Base-by-base conservation (phyloP, 2,888 invertebrate species). In the Pseudococcus jackbeardsleyi region DNA sequence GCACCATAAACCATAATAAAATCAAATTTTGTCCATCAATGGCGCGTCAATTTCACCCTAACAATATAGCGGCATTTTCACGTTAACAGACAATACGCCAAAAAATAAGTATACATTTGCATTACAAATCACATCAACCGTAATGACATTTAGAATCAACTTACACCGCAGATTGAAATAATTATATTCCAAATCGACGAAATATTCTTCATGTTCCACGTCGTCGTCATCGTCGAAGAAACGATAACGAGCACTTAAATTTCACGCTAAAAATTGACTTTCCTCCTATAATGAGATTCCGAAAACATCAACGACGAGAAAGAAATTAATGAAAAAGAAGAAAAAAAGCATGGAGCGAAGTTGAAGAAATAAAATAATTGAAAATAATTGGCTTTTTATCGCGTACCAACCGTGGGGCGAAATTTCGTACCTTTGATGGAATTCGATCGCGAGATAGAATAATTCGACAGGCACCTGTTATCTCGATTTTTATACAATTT, bases 241-340 rank as follows among this genome's bases (percentile, higher is more conserved):
- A 79, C 79, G 79, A 79, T 79, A 79, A 79, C 79, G 79, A 79
- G 79, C n/a, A 79, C n/a, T 79, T n/a, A 42, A 79, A 79, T 79
- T 79, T 79, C 79, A 79, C 79, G 79, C 42, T 79, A 59, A 79
- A 79, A 79, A 42, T 39, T 39, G 79, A 42, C 42, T 79, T 42
- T 42, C 79, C 12, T 72, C 17, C 9, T 79, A 42, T 79, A 79
- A 79, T n/a, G 39, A 79, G 42, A 79, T 79, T 42, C n/a, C 42
- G 6, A 42, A 79, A 26, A 79, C 79, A 79, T 79, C 79, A 6
- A 79, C 39, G 77, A 79, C 42, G n/a, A 12, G 42, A 42, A 79
- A 12, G 42, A 42, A 79, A 79, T 79, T 79, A 42, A 79, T 39
- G 79, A 79, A 39, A 42, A 15, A 50, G 15, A 79, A 79, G n/a